phyloP scores from a whole-genome alignment of 2,797 vertebrate genomes.

The Molothrus aeneus region DNA sequence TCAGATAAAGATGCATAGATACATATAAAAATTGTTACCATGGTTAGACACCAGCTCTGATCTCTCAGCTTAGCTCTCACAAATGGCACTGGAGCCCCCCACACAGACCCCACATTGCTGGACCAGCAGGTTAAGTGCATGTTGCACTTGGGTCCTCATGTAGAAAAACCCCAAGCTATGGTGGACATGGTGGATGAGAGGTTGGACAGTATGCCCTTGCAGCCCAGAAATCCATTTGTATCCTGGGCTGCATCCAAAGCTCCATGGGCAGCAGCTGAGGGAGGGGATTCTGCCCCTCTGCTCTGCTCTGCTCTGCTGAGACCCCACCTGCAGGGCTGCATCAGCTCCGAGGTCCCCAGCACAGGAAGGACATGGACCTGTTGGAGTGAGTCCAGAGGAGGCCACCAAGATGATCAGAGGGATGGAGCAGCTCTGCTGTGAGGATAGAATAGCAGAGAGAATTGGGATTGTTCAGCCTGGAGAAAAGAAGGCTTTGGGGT shows the following conservation, averaged over 20 bases:
- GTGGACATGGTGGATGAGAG: background rate
- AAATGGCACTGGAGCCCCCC: background rate
- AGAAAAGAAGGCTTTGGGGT: background rate
- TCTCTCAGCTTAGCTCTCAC: background rate
- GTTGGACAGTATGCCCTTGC: background rate
- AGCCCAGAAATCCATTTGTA: background rate
- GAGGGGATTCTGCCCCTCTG: background rate
- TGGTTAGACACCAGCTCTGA: background rate
- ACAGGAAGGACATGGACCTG: background rate
- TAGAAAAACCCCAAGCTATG: background rate
- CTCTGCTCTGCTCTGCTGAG: background rate
- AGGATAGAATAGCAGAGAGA: background rate
- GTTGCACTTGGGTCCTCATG: background rate
- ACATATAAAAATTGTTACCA: background rate
- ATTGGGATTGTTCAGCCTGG: background rate
- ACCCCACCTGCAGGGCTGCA: background rate
- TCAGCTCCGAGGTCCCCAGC: background rate
- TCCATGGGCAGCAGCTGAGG: rapidly evolving
- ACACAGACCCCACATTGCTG: rapidly evolving
- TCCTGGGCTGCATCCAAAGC: background rate
- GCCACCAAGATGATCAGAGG: background rate
- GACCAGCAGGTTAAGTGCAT: background rate
- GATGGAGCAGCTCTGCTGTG: background rate
- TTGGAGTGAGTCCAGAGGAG: rapidly evolving
- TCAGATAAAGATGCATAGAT: background rate